Conservation (phyloP, 2,797 vertebrate genomes). For the Macropodus opercularis region DNA sequence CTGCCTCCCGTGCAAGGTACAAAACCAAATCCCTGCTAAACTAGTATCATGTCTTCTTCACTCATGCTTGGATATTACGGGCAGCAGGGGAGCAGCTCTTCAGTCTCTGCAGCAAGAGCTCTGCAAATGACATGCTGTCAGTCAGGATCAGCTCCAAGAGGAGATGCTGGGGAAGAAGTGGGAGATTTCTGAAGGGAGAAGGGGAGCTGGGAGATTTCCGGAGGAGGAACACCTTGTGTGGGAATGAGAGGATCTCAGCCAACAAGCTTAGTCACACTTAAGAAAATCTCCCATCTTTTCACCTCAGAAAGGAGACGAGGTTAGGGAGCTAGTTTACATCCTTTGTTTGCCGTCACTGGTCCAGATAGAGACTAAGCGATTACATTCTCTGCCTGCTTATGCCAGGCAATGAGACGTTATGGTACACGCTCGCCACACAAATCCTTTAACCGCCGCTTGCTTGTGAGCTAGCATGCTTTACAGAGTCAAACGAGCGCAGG, state of each 20-base stretch:
- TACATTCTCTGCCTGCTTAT: slow-evolving; percentile 46
- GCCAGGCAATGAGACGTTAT: slow-evolving; percentile 35
- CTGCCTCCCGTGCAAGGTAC: slow-evolving; percentile 48
- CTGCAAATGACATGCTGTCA: slow-evolving; percentile 63
- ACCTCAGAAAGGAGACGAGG: slow-evolving; percentile 40
- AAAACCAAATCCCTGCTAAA: slow-evolving; percentile 31
- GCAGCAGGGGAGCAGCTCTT: slow-evolving; percentile 43
- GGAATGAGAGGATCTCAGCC: slow-evolving; percentile 62
- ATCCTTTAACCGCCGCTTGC: slow-evolving; percentile 46
- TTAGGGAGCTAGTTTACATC: slow-evolving; percentile 40
- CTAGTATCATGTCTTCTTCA: slow-evolving; percentile 18
- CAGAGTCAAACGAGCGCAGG: slow-evolving; percentile 49
- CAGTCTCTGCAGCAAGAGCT: slow-evolving; percentile 71
- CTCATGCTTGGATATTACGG: slow-evolving; percentile 47
- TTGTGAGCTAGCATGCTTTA: slow-evolving; percentile 68
- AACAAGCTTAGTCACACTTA: slow-evolving; percentile 70
- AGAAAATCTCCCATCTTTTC: slow-evolving; percentile 51
- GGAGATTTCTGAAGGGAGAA: slow-evolving; percentile 46
- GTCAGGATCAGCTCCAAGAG: slow-evolving; percentile 56
- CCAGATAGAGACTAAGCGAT: slow-evolving; percentile 44
- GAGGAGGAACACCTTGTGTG: slow-evolving; percentile 35
- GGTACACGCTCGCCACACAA: slow-evolving; percentile 38
- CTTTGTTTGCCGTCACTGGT: slow-evolving; percentile 45
- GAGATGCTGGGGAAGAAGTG: slow-evolving; percentile 52
- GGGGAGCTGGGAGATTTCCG: slow-evolving; percentile 47